Percentiles rank a stretch among this genome's conserved stretches.
phyloP scores from a whole-genome alignment of 1,140 invertebrate genomes.

The Dryas iulia region DNA sequence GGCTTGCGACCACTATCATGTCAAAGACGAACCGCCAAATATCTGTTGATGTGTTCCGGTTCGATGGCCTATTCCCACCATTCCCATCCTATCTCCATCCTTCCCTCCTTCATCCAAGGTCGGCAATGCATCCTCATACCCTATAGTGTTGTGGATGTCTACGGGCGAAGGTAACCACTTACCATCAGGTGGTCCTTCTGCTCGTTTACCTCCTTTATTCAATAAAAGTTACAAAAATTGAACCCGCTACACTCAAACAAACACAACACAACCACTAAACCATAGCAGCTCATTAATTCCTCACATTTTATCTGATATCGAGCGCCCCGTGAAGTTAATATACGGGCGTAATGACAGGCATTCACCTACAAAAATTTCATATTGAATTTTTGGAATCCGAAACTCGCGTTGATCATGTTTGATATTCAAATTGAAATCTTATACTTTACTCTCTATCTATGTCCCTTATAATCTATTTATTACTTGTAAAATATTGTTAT shows the following conservation, averaged over 20 bases:
- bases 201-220: no score
- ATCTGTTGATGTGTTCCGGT: no score
- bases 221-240: neutral
- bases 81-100: no score
- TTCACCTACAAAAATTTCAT: conserved; percentile 27
- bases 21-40: no score
- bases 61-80: no score
- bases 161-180: no score
- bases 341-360: conserved; percentile 61
- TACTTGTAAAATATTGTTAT: conserved; percentile 3
- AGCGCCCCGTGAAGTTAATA: conserved; percentile 64
- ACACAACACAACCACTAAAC: neutral
- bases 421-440: conserved; percentile 59
- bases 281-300: neutral
- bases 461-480: conserved; percentile 6
- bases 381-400: conserved; percentile 48
- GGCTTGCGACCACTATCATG: no score
- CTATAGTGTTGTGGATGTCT: no score
- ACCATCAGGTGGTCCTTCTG: no score
- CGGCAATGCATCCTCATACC: no score
- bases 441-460: conserved; percentile 34
- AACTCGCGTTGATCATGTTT: conserved; percentile 53
- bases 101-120: no score
- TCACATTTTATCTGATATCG: conserved; percentile 26
- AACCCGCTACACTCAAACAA: neutral